Evolutionary conservation across 2,888 invertebrate genomes (phyloP).

Genomic region (Hirtodrosophila trivittata): DNA sequence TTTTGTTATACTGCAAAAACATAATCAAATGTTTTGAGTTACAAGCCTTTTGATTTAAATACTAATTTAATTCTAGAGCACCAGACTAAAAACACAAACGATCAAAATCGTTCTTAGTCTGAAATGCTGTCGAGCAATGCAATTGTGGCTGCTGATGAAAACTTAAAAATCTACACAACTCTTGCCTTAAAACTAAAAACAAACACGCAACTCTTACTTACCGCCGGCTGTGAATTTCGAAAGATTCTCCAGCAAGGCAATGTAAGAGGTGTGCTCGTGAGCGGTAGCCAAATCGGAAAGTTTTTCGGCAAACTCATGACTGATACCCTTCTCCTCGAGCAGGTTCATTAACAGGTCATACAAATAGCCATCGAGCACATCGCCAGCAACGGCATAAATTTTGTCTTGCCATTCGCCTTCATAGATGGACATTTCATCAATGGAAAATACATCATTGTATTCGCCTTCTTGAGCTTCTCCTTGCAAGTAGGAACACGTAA

Average conservation of each 20-base stretch:
- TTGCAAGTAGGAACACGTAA: constrained; percentile 92
- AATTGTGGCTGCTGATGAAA: constrained; percentile 22
- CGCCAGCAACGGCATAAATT: constrained; percentile 95
- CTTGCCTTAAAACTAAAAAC: constrained; percentile 50
- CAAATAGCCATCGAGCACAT: constrained; percentile 96
- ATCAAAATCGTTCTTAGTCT: constrained; percentile 41
- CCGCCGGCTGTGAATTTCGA: constrained; percentile 92
- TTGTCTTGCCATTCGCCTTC: constrained; percentile 95
- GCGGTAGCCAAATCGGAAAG: constrained; percentile 94
- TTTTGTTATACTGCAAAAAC: constrained; percentile 19
- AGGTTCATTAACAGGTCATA: constrained; percentile 97
- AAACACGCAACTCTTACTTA: constrained; percentile 55
- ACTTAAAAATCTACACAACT: constrained; percentile 69
- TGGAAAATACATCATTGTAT: constrained; percentile 94
- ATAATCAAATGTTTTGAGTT: constrained; percentile 31
- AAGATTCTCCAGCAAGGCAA: constrained; percentile 91
- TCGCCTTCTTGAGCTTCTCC: constrained; percentile 88
- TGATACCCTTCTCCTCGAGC: constrained; percentile 97
- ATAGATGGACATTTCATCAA: constrained; percentile 96
- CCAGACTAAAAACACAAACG: constrained; percentile 46
- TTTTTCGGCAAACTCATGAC: constrained; percentile 96
- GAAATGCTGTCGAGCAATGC: constrained; percentile 10
- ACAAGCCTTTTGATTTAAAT: constrained; percentile 37
- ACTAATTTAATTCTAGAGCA: constrained; percentile 41
- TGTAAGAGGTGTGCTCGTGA: constrained; percentile 96